phyloP scores from a whole-genome alignment of 2,113 vertebrate species.

The Pteruthius melanotis region DNA sequence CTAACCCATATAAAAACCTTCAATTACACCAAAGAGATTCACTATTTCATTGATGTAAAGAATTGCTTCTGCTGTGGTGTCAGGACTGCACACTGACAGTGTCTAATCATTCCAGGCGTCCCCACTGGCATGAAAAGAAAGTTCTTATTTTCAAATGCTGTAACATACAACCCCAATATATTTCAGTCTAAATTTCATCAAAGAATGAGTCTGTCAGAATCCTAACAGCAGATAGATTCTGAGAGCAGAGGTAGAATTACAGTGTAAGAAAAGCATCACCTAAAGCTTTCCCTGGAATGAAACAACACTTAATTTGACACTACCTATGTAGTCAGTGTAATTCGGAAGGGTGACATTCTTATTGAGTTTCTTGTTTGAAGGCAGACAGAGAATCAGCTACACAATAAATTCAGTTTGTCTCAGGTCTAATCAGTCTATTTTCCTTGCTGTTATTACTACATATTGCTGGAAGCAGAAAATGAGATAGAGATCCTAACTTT shows the following conservation, averaged over 20 bases:
- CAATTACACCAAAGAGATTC: not conserved
- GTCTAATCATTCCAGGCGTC: slow-evolving; percentile 7
- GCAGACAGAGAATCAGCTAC: not conserved
- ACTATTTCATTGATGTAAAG: not conserved
- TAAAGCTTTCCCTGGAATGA: not conserved
- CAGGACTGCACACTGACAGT: not conserved
- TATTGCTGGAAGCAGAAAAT: not conserved
- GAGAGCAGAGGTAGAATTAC: not conserved
- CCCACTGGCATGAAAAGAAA: slow-evolving; percentile 13
- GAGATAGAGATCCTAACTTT: not conserved
- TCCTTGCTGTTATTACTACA: not conserved
- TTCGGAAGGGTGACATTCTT: not conserved
- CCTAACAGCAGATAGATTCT: not conserved
- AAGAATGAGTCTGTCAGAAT: slow-evolving; percentile 5
- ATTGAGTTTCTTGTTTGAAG: not conserved
- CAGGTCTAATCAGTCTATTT: not conserved
- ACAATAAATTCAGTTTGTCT: not conserved
- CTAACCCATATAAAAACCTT: not conserved
- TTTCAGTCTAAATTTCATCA: not conserved
- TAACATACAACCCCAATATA: not conserved
- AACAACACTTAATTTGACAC: not conserved
- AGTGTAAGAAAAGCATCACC: not conserved
- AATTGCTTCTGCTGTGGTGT: not conserved
- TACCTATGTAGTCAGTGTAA: not conserved
- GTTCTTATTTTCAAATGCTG: slow-evolving; percentile 5